These are phyloP conservation scores for Rallus crepitans DNA, from an alignment of 2,797 vertebrate species.

Conservation along the genomic window DNA sequence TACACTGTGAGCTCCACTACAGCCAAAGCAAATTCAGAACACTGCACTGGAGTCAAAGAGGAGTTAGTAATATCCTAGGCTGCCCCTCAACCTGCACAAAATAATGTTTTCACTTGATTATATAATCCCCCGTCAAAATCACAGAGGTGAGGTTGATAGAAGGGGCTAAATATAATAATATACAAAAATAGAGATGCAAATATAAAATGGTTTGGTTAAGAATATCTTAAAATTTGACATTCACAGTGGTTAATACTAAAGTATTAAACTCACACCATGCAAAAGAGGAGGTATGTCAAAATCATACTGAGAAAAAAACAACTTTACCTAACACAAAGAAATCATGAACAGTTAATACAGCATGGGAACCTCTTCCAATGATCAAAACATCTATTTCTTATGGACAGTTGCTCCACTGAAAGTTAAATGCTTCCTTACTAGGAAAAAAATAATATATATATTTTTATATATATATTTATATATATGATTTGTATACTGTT, in stretches of 20 bases:
- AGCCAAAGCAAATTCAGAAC: neutral
- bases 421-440: constrained; percentile 72
- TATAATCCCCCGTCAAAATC: constrained; percentile 28
- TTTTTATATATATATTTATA: constrained; percentile 75
- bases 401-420: constrained; percentile 82
- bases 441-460: constrained; percentile 65
- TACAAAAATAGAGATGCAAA: constrained; percentile 60
- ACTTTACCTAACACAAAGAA: constrained; percentile 62
- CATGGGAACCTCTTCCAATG: constrained; percentile 45
- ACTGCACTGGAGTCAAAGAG: constrained; percentile 3
- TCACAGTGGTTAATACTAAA: constrained; percentile 74
- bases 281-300: constrained; percentile 72
- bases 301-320: constrained; percentile 63
- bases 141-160: neutral
- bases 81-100: constrained; percentile 6
- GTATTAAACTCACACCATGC: constrained; percentile 60
- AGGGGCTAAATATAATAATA: constrained; percentile 48
- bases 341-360: constrained; percentile 54
- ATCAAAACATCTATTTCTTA: constrained; percentile 52
- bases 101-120: constrained; percentile 21
- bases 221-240: constrained; percentile 67
- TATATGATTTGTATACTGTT: constrained; percentile 84
- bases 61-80: neutral
- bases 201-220: constrained; percentile 69
- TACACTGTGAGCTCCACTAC: neutral